phyloP scores from a whole-genome alignment of 2,797 vertebrate species.

The Rhodeus uyekii region DNA sequence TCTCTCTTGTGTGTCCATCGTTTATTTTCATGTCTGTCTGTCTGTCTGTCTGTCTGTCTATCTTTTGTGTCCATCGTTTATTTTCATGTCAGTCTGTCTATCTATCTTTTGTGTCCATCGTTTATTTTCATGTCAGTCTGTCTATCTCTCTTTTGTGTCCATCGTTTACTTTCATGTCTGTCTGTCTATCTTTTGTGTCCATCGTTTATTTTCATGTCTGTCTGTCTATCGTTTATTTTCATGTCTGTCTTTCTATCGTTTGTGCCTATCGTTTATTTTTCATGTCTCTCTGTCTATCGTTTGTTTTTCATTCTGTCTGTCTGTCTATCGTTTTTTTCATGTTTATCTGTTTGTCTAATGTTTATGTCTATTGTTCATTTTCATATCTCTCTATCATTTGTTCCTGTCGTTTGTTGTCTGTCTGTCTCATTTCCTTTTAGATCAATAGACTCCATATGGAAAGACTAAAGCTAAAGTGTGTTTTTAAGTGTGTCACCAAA shows the following conservation, averaged over 20 bases:
- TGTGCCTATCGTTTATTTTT: neutral
- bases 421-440: neutral
- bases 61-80: neutral
- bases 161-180: no score
- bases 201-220: neutral
- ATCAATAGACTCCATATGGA: neutral
- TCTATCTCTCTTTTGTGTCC: neutral
- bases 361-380: no score
- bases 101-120: neutral
- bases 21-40: no score
- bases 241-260: neutral
- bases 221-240: no score
- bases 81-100: neutral
- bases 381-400: no score
- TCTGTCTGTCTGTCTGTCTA: no score
- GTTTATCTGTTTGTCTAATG: no score
- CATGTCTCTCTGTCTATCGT: neutral
- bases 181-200: neutral
- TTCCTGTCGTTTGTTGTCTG: neutral
- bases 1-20: neutral
- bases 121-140: neutral
- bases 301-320: no score
- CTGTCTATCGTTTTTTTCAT: no score
- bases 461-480: neutral
- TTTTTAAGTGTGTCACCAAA: constrained; percentile 20